Percentiles rank a stretch among this genome's conserved stretches.
These are phyloP conservation scores for Nematostella vectensis DNA, from an alignment of 92 coral and sea anemone species.

Conservation along the genomic window DNA sequence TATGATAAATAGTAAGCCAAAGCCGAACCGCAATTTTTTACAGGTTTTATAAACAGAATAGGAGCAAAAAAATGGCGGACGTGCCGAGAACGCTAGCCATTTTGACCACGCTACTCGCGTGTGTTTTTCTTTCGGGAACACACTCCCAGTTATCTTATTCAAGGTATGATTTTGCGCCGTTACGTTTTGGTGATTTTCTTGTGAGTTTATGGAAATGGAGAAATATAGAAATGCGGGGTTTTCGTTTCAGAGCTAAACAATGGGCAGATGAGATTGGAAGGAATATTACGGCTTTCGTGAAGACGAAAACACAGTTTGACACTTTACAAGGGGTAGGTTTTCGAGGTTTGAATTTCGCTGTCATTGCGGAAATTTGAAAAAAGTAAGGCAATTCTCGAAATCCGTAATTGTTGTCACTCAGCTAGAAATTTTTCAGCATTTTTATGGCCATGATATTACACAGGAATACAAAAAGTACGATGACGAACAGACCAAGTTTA, in stretches of 20 bases:
- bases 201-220: too few relatives aligned
- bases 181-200: not conserved
- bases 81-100: too few relatives aligned
- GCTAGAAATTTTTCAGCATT: too few relatives aligned
- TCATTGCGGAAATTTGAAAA: too few relatives aligned
- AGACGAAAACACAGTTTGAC: constrained; percentile 23
- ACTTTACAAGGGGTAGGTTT: constrained; percentile 44
- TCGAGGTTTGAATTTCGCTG: too few relatives aligned
- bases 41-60: constrained; percentile 19
- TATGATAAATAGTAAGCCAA: constrained; percentile 46
- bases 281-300: constrained; percentile 12
- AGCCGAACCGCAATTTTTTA: constrained; percentile 34
- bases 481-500: not conserved
- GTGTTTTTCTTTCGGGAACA: too few relatives aligned
- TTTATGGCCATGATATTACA: too few relatives aligned
- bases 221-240: constrained; percentile 6
- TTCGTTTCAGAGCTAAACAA: constrained; percentile 29
- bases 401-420: too few relatives aligned
- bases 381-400: too few relatives aligned
- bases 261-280: constrained; percentile 33
- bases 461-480: not conserved
- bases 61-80: constrained; percentile 1
- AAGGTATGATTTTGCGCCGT: too few relatives aligned
- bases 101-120: too few relatives aligned
- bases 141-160: too few relatives aligned